Percentiles rank a stretch among this genome's conserved stretches.
Conservation (phyloP, 1,140 invertebrate species). For the Archivesica marissinica region DNA sequence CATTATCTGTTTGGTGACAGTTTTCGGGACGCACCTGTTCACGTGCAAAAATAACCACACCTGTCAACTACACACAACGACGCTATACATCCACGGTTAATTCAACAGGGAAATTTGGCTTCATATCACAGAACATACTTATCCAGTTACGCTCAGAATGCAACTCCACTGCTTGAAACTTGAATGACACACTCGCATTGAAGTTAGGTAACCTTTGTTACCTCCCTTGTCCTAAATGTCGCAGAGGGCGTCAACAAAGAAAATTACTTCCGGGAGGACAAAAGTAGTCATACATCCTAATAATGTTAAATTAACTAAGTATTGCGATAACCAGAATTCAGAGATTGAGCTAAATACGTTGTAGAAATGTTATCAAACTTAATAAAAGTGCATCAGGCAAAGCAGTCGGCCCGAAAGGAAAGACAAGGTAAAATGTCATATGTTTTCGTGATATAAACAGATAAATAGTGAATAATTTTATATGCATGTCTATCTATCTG, state of each 20-base stretch:
- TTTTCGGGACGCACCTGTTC: constrained; percentile 67
- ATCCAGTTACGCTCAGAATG: not conserved
- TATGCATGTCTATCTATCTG: no score
- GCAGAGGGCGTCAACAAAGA: constrained; percentile 17
- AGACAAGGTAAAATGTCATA: constrained; percentile 88
- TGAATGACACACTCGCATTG: constrained; percentile 15
- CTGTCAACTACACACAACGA: not conserved
- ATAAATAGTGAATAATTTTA: no score
- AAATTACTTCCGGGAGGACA: constrained; percentile 13
- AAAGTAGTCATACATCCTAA: no score
- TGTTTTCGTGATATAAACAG: constrained; percentile 52
- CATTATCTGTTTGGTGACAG: constrained; percentile 66
- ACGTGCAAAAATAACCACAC: constrained; percentile 16
- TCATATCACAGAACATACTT: not conserved
- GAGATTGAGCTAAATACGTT: no score
- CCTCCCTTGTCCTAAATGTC: constrained; percentile 12
- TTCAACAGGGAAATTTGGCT: not conserved
- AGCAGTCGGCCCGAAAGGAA: constrained; percentile 91
- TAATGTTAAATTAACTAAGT: no score
- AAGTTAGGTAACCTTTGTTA: not conserved
- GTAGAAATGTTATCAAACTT: constrained; percentile 91
- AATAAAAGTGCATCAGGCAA: constrained; percentile 94
- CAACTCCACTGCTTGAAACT: not conserved
- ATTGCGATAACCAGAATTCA: no score
- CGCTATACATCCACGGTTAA: not conserved